Evolutionary conservation across 2,888 invertebrate species (phyloP).

Genomic region (Actias luna): DNA sequence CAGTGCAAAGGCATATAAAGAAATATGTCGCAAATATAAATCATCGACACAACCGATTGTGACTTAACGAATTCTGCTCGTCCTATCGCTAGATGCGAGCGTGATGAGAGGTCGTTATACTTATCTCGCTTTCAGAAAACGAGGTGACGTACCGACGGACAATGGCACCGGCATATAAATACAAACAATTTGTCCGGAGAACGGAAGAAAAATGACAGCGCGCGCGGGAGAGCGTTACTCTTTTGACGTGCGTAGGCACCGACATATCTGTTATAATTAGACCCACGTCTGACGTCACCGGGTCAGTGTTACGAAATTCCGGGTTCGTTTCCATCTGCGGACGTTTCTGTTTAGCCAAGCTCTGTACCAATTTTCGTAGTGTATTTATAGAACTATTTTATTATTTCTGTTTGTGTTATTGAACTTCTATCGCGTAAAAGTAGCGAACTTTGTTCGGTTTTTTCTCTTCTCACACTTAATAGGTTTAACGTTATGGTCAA

Average conservation of each 20-base stretch:
- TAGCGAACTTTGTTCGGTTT: too few species aligned
- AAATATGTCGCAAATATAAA: background rate
- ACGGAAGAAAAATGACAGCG: background rate
- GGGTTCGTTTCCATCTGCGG: background rate
- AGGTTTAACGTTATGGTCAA: too few species aligned
- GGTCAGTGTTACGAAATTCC: slow-evolving; percentile 3
- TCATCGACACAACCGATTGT: too few species aligned
- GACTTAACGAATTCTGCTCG: background rate
- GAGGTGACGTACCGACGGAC: slow-evolving; percentile 1
- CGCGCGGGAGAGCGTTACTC: background rate
- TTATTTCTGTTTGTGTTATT: background rate
- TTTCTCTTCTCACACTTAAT: too few species aligned
- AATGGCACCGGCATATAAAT: background rate
- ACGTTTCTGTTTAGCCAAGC: background rate
- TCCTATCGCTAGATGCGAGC: background rate
- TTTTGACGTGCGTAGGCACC: background rate
- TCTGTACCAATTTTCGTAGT: background rate
- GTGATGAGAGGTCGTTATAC: background rate
- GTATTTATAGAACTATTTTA: background rate
- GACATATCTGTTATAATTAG: background rate
- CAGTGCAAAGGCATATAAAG: background rate
- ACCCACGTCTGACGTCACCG: background rate
- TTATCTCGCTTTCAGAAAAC: background rate
- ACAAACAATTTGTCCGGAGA: background rate
- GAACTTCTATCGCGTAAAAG: too few species aligned